Evolutionary conservation across 2,797 vertebrate genomes (phyloP).

Genomic region (Sebastes vulpes): DNA sequence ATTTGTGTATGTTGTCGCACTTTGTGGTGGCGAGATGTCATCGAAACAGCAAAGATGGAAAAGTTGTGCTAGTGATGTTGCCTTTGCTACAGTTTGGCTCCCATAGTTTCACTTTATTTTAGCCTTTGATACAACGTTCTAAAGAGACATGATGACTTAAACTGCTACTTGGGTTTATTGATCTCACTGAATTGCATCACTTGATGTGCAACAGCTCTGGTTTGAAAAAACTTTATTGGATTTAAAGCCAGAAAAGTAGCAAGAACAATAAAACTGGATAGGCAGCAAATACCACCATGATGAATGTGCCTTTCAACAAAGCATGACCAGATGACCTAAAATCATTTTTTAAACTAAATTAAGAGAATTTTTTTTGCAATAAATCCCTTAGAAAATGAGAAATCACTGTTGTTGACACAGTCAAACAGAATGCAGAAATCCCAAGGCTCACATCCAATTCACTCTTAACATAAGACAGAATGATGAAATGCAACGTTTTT

Average conservation of each 20-base stretch:
- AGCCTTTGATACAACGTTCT: not conserved
- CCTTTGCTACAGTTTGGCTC: not conserved
- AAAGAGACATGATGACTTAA: not conserved
- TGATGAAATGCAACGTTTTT: conserved; percentile 17
- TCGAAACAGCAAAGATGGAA: not conserved
- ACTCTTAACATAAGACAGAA: conserved; percentile 8
- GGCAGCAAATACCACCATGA: not conserved
- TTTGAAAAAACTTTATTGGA: not conserved
- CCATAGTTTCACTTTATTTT: not conserved
- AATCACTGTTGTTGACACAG: not conserved
- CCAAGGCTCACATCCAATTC: not conserved
- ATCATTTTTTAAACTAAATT: not conserved
- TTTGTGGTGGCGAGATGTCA: not conserved
- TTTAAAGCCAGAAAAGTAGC: not conserved
- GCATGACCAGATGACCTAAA: not conserved
- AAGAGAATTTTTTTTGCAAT: not conserved
- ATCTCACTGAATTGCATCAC: not conserved
- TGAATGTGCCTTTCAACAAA: not conserved
- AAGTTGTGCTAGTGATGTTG: not conserved
- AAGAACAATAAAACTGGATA: not conserved
- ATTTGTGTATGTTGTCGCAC: not conserved
- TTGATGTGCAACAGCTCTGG: not conserved
- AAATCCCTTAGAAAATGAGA: not conserved
- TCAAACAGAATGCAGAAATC: conserved; percentile 2
- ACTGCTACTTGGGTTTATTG: not conserved